Evolutionary conservation across 1,140 invertebrate species (phyloP).

Genomic region (Colletes gigas): DNA sequence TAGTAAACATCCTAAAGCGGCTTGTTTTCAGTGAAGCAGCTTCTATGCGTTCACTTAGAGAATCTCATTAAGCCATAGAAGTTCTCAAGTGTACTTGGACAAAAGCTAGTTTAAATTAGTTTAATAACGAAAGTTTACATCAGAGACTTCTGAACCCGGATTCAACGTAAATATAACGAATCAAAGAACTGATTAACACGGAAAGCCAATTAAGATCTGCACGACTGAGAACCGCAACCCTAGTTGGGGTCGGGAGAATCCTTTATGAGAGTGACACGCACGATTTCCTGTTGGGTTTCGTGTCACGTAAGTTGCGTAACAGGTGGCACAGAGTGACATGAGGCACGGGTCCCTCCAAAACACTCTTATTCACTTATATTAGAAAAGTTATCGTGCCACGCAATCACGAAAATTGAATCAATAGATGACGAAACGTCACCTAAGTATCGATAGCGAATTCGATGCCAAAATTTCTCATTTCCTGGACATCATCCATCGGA

Average conservation of each 20-base stretch:
- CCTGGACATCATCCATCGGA: neutral
- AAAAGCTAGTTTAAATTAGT: too few species aligned
- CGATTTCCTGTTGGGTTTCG: slow-evolving; percentile 24
- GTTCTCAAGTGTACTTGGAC: too few species aligned
- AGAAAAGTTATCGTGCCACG: slow-evolving; percentile 49
- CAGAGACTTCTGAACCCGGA: neutral
- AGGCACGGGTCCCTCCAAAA: neutral
- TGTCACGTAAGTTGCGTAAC: slow-evolving; percentile 55
- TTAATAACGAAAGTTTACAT: slow-evolving; percentile 3
- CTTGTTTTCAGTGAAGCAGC: too few species aligned
- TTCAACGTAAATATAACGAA: neutral
- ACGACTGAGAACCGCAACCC: slow-evolving; percentile 20
- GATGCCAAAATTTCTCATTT: slow-evolving; percentile 20
- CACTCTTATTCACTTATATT: slow-evolving; percentile 51
- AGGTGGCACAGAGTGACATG: slow-evolving; percentile 48
- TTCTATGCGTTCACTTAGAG: too few species aligned
- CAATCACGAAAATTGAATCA: slow-evolving; percentile 40
- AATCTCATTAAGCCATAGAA: too few species aligned
- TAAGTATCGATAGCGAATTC: neutral
- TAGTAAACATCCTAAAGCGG: too few species aligned
- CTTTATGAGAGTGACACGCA: slow-evolving; percentile 48
- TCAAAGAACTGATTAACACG: slow-evolving; percentile 15
- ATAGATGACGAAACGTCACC: slow-evolving; percentile 17
- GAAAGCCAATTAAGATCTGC: slow-evolving; percentile 5
- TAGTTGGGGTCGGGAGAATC: slow-evolving; percentile 10